These are phyloP conservation scores for Latheticus oryzae DNA, from an alignment of 2,888 invertebrate genomes.

Conservation along the genomic window DNA sequence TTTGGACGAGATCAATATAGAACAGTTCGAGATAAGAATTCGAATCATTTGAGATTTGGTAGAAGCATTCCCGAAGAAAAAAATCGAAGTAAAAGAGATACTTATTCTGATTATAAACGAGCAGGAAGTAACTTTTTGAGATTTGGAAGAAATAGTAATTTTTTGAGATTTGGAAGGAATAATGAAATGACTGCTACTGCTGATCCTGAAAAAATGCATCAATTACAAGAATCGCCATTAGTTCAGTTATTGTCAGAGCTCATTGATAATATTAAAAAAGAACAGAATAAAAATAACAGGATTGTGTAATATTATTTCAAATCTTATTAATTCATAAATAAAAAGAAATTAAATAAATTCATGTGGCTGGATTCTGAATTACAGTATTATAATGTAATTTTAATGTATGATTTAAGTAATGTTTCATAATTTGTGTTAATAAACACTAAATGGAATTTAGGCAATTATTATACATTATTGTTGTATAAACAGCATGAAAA, in stretches of 20 bases:
- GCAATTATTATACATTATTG: conserved; percentile 19
- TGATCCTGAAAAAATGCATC: conserved; percentile 23
- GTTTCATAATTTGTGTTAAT: conserved; percentile 29
- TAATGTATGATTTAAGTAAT: conserved; percentile 14
- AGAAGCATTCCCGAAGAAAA: conserved; percentile 32
- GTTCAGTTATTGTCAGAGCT: conserved; percentile 40
- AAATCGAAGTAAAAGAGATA: conserved; percentile 49
- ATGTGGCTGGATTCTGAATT: conserved; percentile 38
- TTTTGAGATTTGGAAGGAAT: conserved; percentile 54
- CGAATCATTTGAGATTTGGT: conserved; percentile 48
- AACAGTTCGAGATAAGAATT: conserved; percentile 33
- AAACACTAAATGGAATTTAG: conserved; percentile 15
- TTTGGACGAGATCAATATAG: conserved; percentile 47
- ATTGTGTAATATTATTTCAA: conserved; percentile 23
- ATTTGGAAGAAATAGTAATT: conserved; percentile 55
- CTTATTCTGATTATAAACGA: conserved; percentile 20
- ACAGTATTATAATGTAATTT: conserved; percentile 18
- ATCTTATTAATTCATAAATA: conserved; percentile 24
- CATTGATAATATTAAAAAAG: conserved; percentile 28
- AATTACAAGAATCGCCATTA: conserved; percentile 33
- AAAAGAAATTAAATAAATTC: no score
- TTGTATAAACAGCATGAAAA: conserved; percentile 36
- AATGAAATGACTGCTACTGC: conserved; percentile 31
- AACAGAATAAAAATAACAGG: conserved; percentile 21
- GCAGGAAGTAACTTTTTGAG: conserved; percentile 49